These are phyloP conservation scores for Anastrepha ludens DNA, from an alignment of 1,140 invertebrate species.

Conservation along the genomic window DNA sequence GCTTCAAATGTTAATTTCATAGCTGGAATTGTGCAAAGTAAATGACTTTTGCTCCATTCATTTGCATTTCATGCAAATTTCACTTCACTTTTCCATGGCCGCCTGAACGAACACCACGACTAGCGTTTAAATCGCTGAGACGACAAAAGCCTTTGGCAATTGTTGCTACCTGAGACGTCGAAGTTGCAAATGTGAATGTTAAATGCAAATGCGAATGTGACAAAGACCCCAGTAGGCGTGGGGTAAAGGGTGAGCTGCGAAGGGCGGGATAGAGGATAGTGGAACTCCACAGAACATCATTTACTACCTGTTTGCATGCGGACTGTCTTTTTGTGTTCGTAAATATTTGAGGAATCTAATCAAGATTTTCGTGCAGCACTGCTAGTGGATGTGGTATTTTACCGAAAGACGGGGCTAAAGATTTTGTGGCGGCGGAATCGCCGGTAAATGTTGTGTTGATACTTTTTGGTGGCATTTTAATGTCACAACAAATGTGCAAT, in stretches of 20 bases:
- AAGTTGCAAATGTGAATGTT: too few relatives aligned
- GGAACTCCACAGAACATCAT: background rate
- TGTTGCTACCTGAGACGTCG: background rate
- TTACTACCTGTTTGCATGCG: slow-evolving; percentile 49
- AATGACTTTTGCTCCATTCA: slow-evolving; percentile 72
- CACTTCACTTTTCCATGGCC: background rate
- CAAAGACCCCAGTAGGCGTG: background rate
- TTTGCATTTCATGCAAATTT: slow-evolving; percentile 70
- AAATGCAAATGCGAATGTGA: too few relatives aligned
- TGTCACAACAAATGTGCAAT: slow-evolving; percentile 68
- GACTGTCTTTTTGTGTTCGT: slow-evolving; percentile 61
- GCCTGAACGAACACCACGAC: background rate
- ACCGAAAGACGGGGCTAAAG: background rate
- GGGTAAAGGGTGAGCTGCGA: background rate
- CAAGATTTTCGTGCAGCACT: slow-evolving; percentile 61
- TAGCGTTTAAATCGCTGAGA: background rate
- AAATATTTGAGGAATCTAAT: slow-evolving; percentile 73
- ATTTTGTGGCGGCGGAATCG: slow-evolving; percentile 45
- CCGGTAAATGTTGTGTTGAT: slow-evolving; percentile 71
- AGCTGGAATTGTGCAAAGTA: slow-evolving; percentile 66
- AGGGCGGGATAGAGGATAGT: background rate
- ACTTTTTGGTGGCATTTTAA: slow-evolving; percentile 69
- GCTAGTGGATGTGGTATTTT: background rate
- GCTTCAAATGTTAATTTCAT: slow-evolving; percentile 71
- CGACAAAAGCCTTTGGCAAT: background rate